A percentile compares a stretch with the other conserved stretches of the same genome.
These are phyloP conservation scores for Synanthedon andrenaeformis DNA, from an alignment of 2,888 invertebrate species.

Conservation along the genomic window DNA sequence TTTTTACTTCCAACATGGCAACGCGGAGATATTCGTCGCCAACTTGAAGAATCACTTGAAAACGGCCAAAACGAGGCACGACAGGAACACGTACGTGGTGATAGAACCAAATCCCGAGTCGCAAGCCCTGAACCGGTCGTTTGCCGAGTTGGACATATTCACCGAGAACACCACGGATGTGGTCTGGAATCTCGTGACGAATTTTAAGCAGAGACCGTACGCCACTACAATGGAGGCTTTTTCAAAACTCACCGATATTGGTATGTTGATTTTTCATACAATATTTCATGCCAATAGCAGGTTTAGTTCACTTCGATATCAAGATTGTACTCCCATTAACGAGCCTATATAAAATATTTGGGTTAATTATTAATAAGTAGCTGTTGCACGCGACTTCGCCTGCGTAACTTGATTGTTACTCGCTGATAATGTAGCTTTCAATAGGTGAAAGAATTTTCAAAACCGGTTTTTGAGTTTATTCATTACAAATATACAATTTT, in stretches of 20 bases:
- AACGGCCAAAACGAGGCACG: slow-evolving; percentile 77
- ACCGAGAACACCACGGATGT: slow-evolving; percentile 76
- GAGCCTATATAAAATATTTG: too few relatives aligned
- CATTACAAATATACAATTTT: too few relatives aligned
- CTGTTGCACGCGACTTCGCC: too few relatives aligned
- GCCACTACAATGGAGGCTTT: slow-evolving; percentile 88
- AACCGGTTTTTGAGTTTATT: too few relatives aligned
- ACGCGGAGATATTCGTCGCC: slow-evolving; percentile 81
- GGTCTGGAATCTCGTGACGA: slow-evolving; percentile 72
- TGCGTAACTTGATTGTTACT: too few relatives aligned
- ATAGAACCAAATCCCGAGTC: slow-evolving; percentile 74
- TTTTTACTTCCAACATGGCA: slow-evolving; percentile 90
- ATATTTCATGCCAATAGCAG: too few relatives aligned
- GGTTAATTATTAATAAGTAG: too few relatives aligned
- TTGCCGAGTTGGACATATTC: slow-evolving; percentile 88
- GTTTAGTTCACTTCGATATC: too few relatives aligned
- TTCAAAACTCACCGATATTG: slow-evolving; percentile 85
- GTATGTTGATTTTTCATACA: slow-evolving; percentile 34
- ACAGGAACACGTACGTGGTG: slow-evolving; percentile 74
- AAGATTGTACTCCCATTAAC: too few relatives aligned
- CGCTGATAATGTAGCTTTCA: too few relatives aligned
- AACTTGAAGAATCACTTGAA: slow-evolving; percentile 73
- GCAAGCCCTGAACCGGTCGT: slow-evolving; percentile 81
- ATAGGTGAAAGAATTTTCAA: too few relatives aligned
- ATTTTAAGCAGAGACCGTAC: slow-evolving; percentile 75